phyloP scores from a whole-genome alignment of 30 jellyfish, hydroid and myxozoan genomes.

The Pseudorhiza aurosa region DNA sequence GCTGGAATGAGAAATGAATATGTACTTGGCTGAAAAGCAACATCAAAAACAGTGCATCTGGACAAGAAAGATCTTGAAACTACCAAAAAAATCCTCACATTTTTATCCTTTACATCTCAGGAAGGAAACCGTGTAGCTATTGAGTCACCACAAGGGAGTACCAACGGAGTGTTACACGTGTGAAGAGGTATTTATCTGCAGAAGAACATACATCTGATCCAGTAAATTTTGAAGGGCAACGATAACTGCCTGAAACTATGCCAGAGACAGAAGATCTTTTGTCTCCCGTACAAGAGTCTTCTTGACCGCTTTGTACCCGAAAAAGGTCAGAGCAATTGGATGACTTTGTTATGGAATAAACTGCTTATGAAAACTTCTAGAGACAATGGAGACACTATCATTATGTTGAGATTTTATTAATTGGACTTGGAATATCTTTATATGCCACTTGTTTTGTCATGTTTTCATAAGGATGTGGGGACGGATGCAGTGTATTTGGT shows the following conservation, averaged over 20 bases:
- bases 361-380: background rate
- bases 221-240: background rate
- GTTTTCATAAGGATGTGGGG: background rate
- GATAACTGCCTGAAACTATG: background rate
- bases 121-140: background rate
- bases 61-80: no score
- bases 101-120: no score
- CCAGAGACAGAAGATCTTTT: background rate
- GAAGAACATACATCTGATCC: background rate
- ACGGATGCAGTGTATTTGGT: background rate
- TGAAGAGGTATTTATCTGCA: background rate
- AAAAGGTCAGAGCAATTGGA: slow-evolving; percentile 1
- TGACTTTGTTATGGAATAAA: background rate
- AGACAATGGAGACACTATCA: background rate
- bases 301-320: background rate
- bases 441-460: background rate
- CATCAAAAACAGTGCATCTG: no score
- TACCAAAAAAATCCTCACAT: no score
- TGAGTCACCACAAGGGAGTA: slow-evolving; percentile 9
- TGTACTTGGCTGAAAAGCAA: no score
- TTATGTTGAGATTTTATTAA: background rate
- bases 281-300: background rate
- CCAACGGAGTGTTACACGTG: background rate
- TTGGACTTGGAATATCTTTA: background rate
- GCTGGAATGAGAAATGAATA: slow-evolving; percentile 37